Base-by-base conservation (phyloP, 2,797 vertebrate species). In the Philypnodon macrostomus region DNA sequence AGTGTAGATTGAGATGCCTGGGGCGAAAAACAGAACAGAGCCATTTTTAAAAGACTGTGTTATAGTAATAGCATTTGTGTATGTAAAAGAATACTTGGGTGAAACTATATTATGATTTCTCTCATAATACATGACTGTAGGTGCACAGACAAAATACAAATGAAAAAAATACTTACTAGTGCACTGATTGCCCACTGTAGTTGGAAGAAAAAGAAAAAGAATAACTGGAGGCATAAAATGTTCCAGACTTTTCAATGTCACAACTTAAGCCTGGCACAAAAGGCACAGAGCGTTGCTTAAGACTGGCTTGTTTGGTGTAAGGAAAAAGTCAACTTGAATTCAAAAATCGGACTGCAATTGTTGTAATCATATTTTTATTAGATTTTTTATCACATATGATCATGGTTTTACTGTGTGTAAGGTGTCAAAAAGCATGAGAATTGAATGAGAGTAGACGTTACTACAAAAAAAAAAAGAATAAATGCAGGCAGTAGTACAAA, bases 201-300 rank as follows among this genome's bases (percentile, higher is more conserved):
- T 42, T 44, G 31, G 34, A 31, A 44, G 23, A 14, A 11, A 18
- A 36, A 48, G 30, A 63, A 58, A 38, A 2, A 1, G 9, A 68
- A 71, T 47, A 50, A 70, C 64, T 73, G 37, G 66, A 73, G 63
- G 73, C 57, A 2, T 53, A 53, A 75, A 69, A 65, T 8, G 59
- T 77, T 75, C 52, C 57, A 73, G 61, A 77, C 51, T 57, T 63
- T 54, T 64, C 74, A 82, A 75, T 75, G 69, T 79, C 76, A 75
- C 64, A 42, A 41, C 66, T 67, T 10, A 16, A 72, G n/a, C n/a
- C n/a, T n/a, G n/a, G n/a, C n/a, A n/a, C n/a, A n/a, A n/a, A n/a
- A n/a, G 49, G 50, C 33, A 47, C 39, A 75, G 67, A 56, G 63
- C 69, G 63, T 62, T 58, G 50, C 50, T 70, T 70, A 36, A 46